Percentiles rank a stretch among this genome's conserved stretches.
phyloP scores from a whole-genome alignment of 2,797 vertebrate species.

The Falco concolor region DNA sequence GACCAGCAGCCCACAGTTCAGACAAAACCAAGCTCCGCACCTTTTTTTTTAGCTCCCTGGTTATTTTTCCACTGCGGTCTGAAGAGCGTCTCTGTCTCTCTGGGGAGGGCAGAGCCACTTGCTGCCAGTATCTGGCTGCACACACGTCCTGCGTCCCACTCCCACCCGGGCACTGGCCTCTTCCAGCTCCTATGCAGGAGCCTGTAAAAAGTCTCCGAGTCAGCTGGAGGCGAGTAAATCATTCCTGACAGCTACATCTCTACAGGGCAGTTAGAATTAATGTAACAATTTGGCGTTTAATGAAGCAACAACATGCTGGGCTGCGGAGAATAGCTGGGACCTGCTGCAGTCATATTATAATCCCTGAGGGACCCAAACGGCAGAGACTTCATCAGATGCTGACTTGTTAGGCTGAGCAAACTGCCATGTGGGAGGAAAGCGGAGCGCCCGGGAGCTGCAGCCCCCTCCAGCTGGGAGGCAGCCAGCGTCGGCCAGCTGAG shows the following conservation, averaged over 20 bases:
- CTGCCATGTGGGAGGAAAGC: not conserved
- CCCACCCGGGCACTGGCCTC: not conserved
- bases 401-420: constrained; percentile 20
- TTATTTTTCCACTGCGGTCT: not conserved
- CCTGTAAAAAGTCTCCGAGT: constrained; percentile 55
- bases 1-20: not conserved
- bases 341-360: constrained; percentile 40
- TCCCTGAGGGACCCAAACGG: constrained; percentile 44
- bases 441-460: not conserved
- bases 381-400: constrained; percentile 49
- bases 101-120: not conserved
- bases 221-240: constrained; percentile 89
- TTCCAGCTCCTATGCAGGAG: not conserved
- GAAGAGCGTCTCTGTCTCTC: not conserved
- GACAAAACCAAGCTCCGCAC: not conserved
- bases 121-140: not conserved
- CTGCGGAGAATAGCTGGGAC: constrained; percentile 54
- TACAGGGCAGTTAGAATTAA: constrained; percentile 86
- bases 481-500: not conserved
- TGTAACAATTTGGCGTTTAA: constrained; percentile 88
- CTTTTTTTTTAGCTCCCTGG: not conserved
- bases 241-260: constrained; percentile 89
- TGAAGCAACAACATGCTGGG: constrained; percentile 80
- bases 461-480: not conserved
- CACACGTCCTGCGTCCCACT: not conserved